Base-by-base conservation (phyloP, 2,888 invertebrate species). In the Pediacus dermestoides region DNA sequence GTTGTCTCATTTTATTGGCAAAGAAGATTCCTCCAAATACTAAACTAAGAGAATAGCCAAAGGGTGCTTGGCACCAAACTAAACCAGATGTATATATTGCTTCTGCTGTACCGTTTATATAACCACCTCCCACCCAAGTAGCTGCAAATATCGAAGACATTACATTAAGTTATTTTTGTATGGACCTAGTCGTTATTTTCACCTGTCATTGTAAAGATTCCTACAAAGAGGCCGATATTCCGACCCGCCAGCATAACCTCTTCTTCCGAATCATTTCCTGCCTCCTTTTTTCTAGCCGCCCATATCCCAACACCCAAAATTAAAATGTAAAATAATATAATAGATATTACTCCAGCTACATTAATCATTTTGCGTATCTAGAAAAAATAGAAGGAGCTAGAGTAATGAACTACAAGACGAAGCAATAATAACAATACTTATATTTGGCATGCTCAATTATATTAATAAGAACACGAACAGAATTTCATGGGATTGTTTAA, bases 201-300 rank as follows among this genome's bases (percentile, higher is more conserved):
- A 91, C 92, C 92, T 65, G 97, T 99, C 97, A 99, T 99, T 16
- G 97, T 99, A 65, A 99, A 97, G 58, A 96, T 92, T 30, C 97
- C 97, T 39, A 99, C 96, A 65, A 97, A 87, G 34, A 96, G 76
- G 3, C 97, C 92, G 62, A 99, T 96, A 65, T 95, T 96, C 43
- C 97, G 77, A 4, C 97, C 97, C 0, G 97, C 99, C 66, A 99
- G 73, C 96, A 99, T 97, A 40, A 97, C 94, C 72, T 97, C 96
- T 72, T 96, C 97, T 67, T 91, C 91, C 34, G 89, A 89, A 71
- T 88, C 86, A 73, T 90, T 85, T 53, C 88, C 88, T 3, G 80
- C 71, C 49, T 85, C 85, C 66, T 94, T 94, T 74, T 96, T 97
- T 58, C 93, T 79, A 15, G 84, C 96, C 6, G 96, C 97, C 94